phyloP scores from a whole-genome alignment of 1,140 invertebrate species.

The Megathymus violae region DNA sequence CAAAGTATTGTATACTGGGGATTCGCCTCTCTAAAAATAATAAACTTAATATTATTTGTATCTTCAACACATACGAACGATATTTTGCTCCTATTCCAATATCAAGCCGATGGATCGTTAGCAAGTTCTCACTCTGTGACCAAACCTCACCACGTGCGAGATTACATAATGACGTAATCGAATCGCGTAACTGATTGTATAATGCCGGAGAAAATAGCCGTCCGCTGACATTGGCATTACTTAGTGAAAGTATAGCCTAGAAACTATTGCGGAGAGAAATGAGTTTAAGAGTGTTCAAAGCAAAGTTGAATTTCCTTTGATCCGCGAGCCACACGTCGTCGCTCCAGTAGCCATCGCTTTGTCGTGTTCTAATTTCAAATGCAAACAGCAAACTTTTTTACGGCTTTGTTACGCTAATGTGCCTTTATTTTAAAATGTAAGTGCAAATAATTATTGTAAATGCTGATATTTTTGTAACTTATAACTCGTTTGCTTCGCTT shows the following conservation, averaged over 20 bases:
- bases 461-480: neutral
- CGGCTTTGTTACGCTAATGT: conserved; percentile 41
- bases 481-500: neutral
- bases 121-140: too few species aligned
- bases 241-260: conserved; percentile 67
- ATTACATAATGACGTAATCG: conserved; percentile 46
- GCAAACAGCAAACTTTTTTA: conserved; percentile 35
- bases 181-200: conserved; percentile 60
- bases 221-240: conserved; percentile 69
- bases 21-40: too few species aligned
- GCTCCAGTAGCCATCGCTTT: conserved; percentile 37
- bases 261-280: conserved; percentile 22
- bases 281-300: conserved; percentile 6
- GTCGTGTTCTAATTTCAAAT: conserved; percentile 49
- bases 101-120: too few species aligned
- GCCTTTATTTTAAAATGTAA: conserved; percentile 9
- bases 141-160: conserved; percentile 44
- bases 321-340: neutral
- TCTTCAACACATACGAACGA: too few species aligned
- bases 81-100: too few species aligned
- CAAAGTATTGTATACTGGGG: too few species aligned
- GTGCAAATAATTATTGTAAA: conserved; percentile 1
- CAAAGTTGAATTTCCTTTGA: conserved; percentile 28
- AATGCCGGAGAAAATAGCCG: conserved; percentile 63
- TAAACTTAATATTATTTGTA: too few species aligned